Conservation (phyloP, 2,797 vertebrate species). For the Pseudotriccus pelzelni region DNA sequence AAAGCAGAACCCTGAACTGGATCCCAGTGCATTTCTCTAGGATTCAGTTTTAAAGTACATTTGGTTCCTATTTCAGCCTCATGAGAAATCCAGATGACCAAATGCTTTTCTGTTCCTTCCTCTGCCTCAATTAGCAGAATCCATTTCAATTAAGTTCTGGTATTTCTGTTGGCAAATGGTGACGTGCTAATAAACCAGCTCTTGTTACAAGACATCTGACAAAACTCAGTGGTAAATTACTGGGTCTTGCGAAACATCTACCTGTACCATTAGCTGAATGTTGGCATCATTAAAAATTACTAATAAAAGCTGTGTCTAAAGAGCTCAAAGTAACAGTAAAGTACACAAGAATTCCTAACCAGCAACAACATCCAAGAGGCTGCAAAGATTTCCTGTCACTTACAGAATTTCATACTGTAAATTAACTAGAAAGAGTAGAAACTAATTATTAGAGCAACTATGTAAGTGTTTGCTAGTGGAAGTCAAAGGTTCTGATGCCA, state of each 20-base stretch:
- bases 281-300: background rate
- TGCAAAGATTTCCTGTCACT: background rate
- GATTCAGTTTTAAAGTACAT: conserved; percentile 1
- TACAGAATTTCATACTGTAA: background rate
- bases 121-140: conserved; percentile 38
- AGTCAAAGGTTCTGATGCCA: background rate
- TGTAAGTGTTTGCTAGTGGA: background rate
- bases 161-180: background rate
- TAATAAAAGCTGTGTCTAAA: background rate
- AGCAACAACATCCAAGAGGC: background rate
- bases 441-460: background rate
- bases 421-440: background rate
- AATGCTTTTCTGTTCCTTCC: conserved; percentile 44
- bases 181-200: background rate
- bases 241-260: background rate
- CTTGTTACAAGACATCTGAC: background rate
- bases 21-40: background rate
- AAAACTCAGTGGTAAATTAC: background rate
- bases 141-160: background rate
- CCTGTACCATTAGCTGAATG: background rate
- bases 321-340: background rate
- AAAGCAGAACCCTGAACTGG: conserved; percentile 1
- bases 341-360: background rate
- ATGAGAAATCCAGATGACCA: conserved; percentile 34
- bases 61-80: conserved; percentile 32